Base-by-base conservation (phyloP, 2,113 vertebrate genomes). In the Mormyrus iriodes region DNA sequence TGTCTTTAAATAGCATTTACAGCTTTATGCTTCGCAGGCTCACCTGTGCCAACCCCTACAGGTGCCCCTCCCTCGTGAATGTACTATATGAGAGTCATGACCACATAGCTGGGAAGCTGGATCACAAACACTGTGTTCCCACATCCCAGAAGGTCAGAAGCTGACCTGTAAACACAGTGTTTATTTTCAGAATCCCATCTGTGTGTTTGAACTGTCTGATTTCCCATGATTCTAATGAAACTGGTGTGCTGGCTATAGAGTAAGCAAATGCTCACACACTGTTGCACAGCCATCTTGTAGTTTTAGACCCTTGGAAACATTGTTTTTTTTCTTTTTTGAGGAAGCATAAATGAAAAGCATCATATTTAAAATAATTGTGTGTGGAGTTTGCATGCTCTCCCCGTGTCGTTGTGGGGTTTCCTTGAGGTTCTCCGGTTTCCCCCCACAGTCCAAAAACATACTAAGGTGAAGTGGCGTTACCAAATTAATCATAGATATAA, bases 131-230 rank as follows among this genome's bases (percentile, higher is more conserved):
- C 88, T 19, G 7, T 61, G 88, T 46, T 46, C 76, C 76, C 51
- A 52, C 51, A 83, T 46, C 49, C 76, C 12, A 24, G 21, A 87
- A 42, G 35, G 49, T 87, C 35, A 39, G 35, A 15, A 13, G 17
- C 39, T 87, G 55, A 44, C 53, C 55, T 58, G 39, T 65, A 87
- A 87, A 61, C 86, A 87, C 21, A 58, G 42, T 44, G 35, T 87
- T 87, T 87, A 65, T 87, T 87, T 87, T 58, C 39, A 24, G 24
- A 61, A 27, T 53, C 49, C 85, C 85, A 86, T 86, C 85, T 86
- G 85, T 53, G 35, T 13, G 35, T 87, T n/a, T 87, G 52, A 87
- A 24, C 86, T 19, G 49, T 46, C 53, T 13, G 17, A 61, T 46
- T 87, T 61, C 39, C 53, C 39, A 46, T 61, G 52, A 46, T 46